phyloP scores from a whole-genome alignment of 2,797 vertebrate species.

The Neostethus bicornis region DNA sequence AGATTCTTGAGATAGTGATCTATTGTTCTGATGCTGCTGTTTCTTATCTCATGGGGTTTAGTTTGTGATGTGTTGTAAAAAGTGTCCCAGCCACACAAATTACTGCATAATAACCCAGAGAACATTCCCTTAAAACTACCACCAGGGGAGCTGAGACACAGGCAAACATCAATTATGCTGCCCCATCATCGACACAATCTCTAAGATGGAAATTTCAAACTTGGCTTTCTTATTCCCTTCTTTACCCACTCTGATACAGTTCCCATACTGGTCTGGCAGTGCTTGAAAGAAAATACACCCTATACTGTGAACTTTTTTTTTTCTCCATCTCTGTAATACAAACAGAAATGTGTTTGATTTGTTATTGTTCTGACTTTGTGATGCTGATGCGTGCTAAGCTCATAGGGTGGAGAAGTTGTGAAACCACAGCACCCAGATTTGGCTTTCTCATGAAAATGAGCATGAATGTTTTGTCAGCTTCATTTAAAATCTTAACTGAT shows the following conservation, averaged over 20 bases:
- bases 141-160: constrained; percentile 42
- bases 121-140: constrained; percentile 42
- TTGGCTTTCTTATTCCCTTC: constrained; percentile 53
- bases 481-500: constrained; percentile 27
- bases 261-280: constrained; percentile 38
- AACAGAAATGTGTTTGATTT: constrained; percentile 54
- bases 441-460: constrained; percentile 58
- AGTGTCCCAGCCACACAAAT: constrained; percentile 54
- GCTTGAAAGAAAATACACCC: constrained; percentile 43
- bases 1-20: constrained; percentile 51
- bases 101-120: constrained; percentile 62
- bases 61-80: constrained; percentile 61
- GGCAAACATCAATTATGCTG: constrained; percentile 75
- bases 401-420: constrained; percentile 56
- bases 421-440: constrained; percentile 58
- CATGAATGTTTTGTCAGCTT: constrained; percentile 37
- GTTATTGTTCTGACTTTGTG: constrained; percentile 41
- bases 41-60: constrained; percentile 51
- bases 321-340: constrained; percentile 5
- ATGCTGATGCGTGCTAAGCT: constrained; percentile 45
- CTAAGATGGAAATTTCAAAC: constrained; percentile 66
- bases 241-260: constrained; percentile 55
- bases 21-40: constrained; percentile 41
- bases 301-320: constrained; percentile 21
- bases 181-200: too few relatives aligned